Evolutionary conservation across 2,797 vertebrate species (phyloP), one percentile per base, ranked within the genome.

Genomic region (Cossypha heuglini): DNA sequence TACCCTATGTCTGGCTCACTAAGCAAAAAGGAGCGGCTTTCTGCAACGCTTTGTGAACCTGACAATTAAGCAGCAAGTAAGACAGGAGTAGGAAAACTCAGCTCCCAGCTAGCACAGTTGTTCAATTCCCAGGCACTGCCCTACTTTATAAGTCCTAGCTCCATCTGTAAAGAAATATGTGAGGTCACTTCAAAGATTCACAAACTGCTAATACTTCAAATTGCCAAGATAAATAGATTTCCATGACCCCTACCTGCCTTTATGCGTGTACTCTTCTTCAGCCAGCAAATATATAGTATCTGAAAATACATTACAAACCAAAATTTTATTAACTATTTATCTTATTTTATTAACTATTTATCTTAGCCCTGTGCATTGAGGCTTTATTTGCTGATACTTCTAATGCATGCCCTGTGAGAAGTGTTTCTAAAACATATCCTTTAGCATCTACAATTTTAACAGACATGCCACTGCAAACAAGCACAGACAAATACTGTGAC

Each of bases 391-490:
- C 43, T 63, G 15, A 63, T 78, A 79, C 18, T 63, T 71, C 25
- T 82, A 66, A 84, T 42, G 29, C 1, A 3, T 15, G n/a, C n/a
- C 33, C 51, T 46, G 22, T 51, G 31, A 95, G 42, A 88, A 86
- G 21, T 35, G 35, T 67, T 94, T 91, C 76, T 73, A 64, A 82
- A 94, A 90, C 33, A 49, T 24, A 87, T 62, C 29, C 19, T 86
- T 93, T 46, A 72, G 42, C 51, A n/a, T 38, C 66, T 35, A 52
- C n/a, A 54, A 11, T 89, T 88, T 94, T 85, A 88, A 85, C 37
- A 92, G 84, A 74, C 20, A 43, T 81, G 80, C 76, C 84, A 61
- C 38, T 72, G 37, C 96, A 97, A 97, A 85, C 51, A 89, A 63
- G 49, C 51, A 66, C 42, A 66, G 51, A 54, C n/a, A 77, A 81